Evolutionary conservation across 2,113 vertebrate genomes (phyloP).

Genomic region (Agapornis roseicollis): DNA sequence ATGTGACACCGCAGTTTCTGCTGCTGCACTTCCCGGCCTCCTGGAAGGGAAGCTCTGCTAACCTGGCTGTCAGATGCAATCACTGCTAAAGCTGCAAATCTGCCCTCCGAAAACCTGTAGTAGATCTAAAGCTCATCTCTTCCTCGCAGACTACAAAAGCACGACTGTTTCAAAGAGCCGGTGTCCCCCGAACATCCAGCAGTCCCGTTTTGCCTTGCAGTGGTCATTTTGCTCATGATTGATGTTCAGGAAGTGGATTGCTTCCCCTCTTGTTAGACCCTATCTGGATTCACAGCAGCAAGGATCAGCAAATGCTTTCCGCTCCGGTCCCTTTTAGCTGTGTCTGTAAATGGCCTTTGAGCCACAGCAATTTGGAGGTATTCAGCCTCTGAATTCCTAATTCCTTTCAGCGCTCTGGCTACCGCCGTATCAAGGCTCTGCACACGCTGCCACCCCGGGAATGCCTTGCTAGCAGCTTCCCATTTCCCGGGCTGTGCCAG

Average conservation of each 20-base stretch:
- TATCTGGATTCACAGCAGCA: constrained; percentile 55
- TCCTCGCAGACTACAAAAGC: constrained; percentile 22
- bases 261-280: constrained; percentile 54
- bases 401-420: constrained; percentile 34
- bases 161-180: constrained; percentile 10
- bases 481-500: constrained; percentile 37
- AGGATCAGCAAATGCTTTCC: constrained; percentile 57
- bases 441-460: constrained; percentile 58
- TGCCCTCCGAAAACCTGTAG: neutral
- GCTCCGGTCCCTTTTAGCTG: neutral
- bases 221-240: constrained; percentile 54
- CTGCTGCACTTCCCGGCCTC: neutral
- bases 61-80: constrained; percentile 24
- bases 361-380: constrained; percentile 46
- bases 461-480: constrained; percentile 67
- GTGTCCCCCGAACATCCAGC: neutral
- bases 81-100: neutral
- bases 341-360: constrained; percentile 57
- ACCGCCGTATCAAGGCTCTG: constrained; percentile 28
- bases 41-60: constrained; percentile 4
- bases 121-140: constrained; percentile 5
- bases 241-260: constrained; percentile 66
- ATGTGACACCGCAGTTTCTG: neutral
- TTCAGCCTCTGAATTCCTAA: constrained; percentile 61
- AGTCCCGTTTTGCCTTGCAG: constrained; percentile 1